Evolutionary conservation across 2,888 invertebrate genomes (phyloP).

Genomic region (Syrista parreyssii): DNA sequence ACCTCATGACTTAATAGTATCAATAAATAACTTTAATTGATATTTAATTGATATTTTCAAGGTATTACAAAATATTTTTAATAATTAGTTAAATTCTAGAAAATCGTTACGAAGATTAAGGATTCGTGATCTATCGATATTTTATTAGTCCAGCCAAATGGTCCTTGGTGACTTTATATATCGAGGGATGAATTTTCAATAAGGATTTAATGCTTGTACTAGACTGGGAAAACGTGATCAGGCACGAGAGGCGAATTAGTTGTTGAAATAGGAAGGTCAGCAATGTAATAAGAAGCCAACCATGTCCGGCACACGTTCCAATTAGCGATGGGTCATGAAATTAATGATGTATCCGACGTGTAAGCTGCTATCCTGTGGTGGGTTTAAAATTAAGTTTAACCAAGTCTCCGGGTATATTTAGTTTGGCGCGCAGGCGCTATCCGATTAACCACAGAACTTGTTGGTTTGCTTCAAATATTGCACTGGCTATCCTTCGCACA

Average conservation of each 20-base stretch:
- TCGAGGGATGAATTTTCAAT: neutral
- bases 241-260: neutral
- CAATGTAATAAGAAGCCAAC: neutral
- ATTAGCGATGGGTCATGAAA: slow-evolving; percentile 5
- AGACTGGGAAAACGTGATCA: neutral
- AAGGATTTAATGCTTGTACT: neutral
- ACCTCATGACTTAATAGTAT: neutral
- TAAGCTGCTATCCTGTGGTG: slow-evolving; percentile 7
- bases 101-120: neutral
- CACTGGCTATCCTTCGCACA: slow-evolving; percentile 33
- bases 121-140: neutral
- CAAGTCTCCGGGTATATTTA: slow-evolving; percentile 62
- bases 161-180: neutral
- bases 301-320: slow-evolving; percentile 1
- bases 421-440: slow-evolving; percentile 61
- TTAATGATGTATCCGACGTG: slow-evolving; percentile 5
- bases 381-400: slow-evolving; percentile 56
- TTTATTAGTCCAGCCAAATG: neutral
- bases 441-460: slow-evolving; percentile 54
- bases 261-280: neutral
- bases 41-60: too few species aligned
- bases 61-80: neutral
- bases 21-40: neutral
- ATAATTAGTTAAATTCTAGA: neutral
- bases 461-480: slow-evolving; percentile 45